Conservation (phyloP, 2,888 invertebrate species). For the Eristalis pertinax region DNA sequence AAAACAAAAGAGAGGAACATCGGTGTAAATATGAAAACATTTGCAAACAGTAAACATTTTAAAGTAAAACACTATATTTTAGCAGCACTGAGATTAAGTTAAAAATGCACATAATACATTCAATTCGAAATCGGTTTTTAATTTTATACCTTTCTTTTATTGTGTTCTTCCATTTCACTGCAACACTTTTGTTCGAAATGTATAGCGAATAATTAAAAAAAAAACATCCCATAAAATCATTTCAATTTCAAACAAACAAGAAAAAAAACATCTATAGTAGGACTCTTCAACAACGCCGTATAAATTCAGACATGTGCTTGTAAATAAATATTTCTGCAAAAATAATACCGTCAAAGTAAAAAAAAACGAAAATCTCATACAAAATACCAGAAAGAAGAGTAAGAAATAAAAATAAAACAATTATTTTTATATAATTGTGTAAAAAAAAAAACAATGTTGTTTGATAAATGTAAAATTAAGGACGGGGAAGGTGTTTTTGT, state of each 20-base stretch:
- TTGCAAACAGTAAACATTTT: slow-evolving; percentile 17
- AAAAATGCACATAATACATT: neutral
- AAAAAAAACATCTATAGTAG: neutral
- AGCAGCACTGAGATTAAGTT: slow-evolving; percentile 23
- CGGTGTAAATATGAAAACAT: slow-evolving; percentile 38
- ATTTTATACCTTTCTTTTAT: neutral
- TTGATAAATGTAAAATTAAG: slow-evolving; percentile 54
- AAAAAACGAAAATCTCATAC: neutral
- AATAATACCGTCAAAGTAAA: neutral
- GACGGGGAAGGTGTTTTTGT: slow-evolving; percentile 75
- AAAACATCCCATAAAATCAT: neutral
- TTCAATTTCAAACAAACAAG: neutral
- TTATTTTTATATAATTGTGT: slow-evolving; percentile 19
- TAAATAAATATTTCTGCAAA: slow-evolving; percentile 17
- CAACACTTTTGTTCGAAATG: neutral
- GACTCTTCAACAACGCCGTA: neutral
- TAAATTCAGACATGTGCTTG: neutral
- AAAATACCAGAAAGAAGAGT: slow-evolving; percentile 1
- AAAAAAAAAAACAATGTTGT: slow-evolving; percentile 6
- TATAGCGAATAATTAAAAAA: neutral
- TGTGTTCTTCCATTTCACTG: slow-evolving; percentile 6
- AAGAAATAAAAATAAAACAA: slow-evolving; percentile 4
- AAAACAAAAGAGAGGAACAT: slow-evolving; percentile 6
- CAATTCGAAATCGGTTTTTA: neutral
- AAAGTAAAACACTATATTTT: slow-evolving; percentile 16